Conservation (phyloP, 2,113 vertebrate species). For the Cyprinodon tularosa region DNA sequence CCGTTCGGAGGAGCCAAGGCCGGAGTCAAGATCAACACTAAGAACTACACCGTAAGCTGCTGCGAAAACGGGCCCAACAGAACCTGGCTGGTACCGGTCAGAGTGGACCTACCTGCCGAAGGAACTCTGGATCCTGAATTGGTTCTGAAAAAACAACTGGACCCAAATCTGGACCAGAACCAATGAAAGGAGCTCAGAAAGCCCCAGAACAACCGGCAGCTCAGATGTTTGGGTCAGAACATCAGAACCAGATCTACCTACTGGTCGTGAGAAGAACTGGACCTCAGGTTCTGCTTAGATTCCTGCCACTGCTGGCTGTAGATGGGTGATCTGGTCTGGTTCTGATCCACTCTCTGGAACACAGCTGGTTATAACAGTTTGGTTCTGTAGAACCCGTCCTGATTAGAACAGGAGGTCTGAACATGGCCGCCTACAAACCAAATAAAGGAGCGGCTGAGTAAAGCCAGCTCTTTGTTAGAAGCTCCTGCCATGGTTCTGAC, state of each 20-base stretch:
- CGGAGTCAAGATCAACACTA: slow-evolving; percentile 98
- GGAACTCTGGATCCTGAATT: not conserved
- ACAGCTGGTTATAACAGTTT: too few species aligned
- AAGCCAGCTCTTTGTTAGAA: not conserved
- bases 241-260: too few species aligned
- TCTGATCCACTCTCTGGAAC: too few species aligned
- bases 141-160: not conserved
- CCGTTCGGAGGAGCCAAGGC: slow-evolving; percentile 99
- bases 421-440: not conserved
- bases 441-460: not conserved
- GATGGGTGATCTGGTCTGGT: too few species aligned
- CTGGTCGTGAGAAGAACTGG: too few species aligned
- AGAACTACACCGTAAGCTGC: slow-evolving; percentile 90
- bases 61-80: not conserved
- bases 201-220: too few species aligned
- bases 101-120: too few species aligned
- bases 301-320: too few species aligned
- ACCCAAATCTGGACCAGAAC: not conserved
- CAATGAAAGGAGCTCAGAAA: too few species aligned
- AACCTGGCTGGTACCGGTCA: not conserved
- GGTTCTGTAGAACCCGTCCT: too few species aligned
- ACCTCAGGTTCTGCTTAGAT: too few species aligned
- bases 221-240: too few species aligned
- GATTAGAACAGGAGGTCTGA: not conserved
- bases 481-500: not conserved